phyloP scores from a whole-genome alignment of 2,888 invertebrate species.

The Cerastis leucographa region DNA sequence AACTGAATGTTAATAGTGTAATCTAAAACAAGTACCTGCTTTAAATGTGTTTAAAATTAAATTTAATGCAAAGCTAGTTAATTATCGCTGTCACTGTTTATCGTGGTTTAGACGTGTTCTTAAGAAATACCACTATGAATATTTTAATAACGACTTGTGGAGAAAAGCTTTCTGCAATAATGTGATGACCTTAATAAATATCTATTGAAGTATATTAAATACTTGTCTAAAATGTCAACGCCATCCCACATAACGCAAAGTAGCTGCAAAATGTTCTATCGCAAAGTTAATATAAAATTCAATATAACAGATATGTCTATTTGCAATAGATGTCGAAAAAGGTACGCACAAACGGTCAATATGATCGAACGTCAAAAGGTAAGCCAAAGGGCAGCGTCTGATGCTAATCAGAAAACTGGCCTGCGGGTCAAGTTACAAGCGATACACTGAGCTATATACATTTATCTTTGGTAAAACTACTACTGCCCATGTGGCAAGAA shows the following conservation, averaged over 20 bases:
- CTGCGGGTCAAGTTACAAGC: constrained; percentile 43
- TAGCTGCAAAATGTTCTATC: constrained; percentile 18
- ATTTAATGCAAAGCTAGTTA: neutral
- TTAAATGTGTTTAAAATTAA: neutral
- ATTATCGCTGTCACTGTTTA: neutral
- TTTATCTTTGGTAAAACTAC: neutral
- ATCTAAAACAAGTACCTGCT: neutral
- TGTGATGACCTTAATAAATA: neutral
- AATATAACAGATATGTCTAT: constrained; percentile 60
- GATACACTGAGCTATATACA: neutral
- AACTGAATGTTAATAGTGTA: constrained; percentile 2
- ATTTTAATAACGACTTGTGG: neutral
- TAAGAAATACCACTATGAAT: neutral
- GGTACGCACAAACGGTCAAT: constrained; percentile 67
- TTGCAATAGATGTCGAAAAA: constrained; percentile 63
- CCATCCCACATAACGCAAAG: constrained; percentile 1
- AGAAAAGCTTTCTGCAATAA: neutral
- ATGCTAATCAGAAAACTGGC: constrained; percentile 79
- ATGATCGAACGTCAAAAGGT: constrained; percentile 78
- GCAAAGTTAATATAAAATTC: constrained; percentile 56
- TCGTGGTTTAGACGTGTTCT: neutral
- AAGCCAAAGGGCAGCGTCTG: constrained; percentile 75
- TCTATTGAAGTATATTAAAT: neutral
- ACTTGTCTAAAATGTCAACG: neutral
- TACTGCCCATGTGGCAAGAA: neutral